These are phyloP conservation scores for Philhelius pedissequus DNA, from an alignment of 2,888 invertebrate genomes.

Conservation along the genomic window DNA sequence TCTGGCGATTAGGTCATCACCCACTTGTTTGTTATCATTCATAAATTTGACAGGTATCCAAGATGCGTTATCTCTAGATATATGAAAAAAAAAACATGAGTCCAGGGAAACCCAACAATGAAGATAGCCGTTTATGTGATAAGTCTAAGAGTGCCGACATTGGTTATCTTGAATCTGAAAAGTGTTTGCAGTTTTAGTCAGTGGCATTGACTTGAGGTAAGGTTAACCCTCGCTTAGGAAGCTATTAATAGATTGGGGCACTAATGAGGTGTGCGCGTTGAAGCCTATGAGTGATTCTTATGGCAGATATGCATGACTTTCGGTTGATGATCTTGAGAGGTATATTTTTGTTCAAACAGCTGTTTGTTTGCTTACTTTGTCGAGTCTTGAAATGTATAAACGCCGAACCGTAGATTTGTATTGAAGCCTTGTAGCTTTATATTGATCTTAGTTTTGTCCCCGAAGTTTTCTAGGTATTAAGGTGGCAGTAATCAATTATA, in stretches of 20 bases:
- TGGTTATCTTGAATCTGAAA: conserved; percentile 23
- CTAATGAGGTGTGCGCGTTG: conserved; percentile 38
- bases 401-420: too few relatives aligned
- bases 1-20: conserved; percentile 57
- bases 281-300: background rate
- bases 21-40: conserved; percentile 50
- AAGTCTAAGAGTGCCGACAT: conserved; percentile 17
- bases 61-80: conserved; percentile 3
- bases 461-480: too few relatives aligned
- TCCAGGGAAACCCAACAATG: conserved; percentile 24
- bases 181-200: conserved; percentile 30
- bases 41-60: background rate
- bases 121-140: background rate
- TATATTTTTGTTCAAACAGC: background rate
- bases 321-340: conserved; percentile 23
- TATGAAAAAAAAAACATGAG: background rate
- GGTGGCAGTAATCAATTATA: too few relatives aligned
- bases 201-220: conserved; percentile 43
- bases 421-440: too few relatives aligned
- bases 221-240: conserved; percentile 5
- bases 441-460: too few relatives aligned
- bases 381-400: too few relatives aligned
- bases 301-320: background rate
- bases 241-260: conserved; percentile 50
- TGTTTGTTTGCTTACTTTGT: background rate